Base-by-base conservation (phyloP, 2,113 vertebrate species). In the Reinhardtius hippoglossoides region DNA sequence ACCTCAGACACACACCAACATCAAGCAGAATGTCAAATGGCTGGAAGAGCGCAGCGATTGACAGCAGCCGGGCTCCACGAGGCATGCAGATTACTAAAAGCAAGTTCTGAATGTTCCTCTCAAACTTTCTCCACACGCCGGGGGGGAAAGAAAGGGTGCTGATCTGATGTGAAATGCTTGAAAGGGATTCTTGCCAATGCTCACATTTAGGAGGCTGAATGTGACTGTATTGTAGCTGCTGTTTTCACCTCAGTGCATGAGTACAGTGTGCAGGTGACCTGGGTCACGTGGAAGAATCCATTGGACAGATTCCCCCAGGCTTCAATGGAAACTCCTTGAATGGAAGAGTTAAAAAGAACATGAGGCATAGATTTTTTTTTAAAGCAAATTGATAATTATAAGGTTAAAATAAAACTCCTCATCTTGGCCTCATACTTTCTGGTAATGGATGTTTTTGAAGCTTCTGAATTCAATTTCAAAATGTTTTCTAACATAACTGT, bases 1-100 rank as follows among this genome's bases (percentile, higher is more conserved):
- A 92, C 90, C 91, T 92, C 86, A 92, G 88, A 90, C 88, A 88
- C 86, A 86, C 80, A 84, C 84, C 82, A 62, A 93, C 91, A 93
- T 93, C 93, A 93, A 92, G 92, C 88, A 89, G 91, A 90, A 93
- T 91, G 90, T 92, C 92, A 93, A 85, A 93, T 91, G 86, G 88
- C 88, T 86, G 78, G 71, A 85, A 89, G 89, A 89, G 78, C 6
- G 55, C 35, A 84, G 80, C 88, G 81, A 91, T 88, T 91, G 92
- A 91, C 90, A 92, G 87, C 83, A 89, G 55, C 75, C 84, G 55
- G 81, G 81, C 81, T 90, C 89, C 84, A 90, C 80, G 35, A 92
- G 87, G 87, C 90, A 87, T 87, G 85, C 85, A 88, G 82, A 89
- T 90, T 77, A 89, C 86, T 91, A 74, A 91, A 85, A 89, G 87